Percentiles rank a stretch among this genome's conserved stretches.
Evolutionary conservation across 1,140 invertebrate species (phyloP).

Genomic region (Heliconius eleuchia): DNA sequence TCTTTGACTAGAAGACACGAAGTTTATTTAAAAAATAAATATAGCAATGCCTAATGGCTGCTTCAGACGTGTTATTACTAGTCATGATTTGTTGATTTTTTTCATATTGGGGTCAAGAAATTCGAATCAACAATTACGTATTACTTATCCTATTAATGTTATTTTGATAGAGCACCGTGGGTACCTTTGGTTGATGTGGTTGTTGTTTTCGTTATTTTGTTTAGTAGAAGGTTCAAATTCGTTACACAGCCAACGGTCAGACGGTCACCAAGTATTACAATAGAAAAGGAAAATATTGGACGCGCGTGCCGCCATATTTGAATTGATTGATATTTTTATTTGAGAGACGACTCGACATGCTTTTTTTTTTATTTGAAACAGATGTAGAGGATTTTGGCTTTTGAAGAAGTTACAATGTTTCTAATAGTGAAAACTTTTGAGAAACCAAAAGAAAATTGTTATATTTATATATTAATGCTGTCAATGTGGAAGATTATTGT

Average conservation of each 20-base stretch:
- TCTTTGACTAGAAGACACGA: constrained; percentile 17
- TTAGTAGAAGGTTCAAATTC: constrained; percentile 16
- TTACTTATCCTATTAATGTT: constrained; percentile 39
- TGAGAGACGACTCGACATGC: constrained; percentile 31
- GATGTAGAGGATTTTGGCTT: constrained; percentile 3
- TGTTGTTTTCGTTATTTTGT: constrained; percentile 13
- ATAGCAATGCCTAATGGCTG: constrained; percentile 30
- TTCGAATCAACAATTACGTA: constrained; percentile 31
- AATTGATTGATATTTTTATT: constrained; percentile 37
- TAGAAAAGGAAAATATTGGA: constrained; percentile 16
- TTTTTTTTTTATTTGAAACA: constrained; percentile 28
- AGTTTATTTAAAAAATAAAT: constrained; percentile 29
- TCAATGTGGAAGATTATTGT: background rate
- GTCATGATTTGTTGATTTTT: constrained; percentile 36
- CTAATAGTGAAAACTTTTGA: background rate
- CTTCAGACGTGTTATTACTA: constrained; percentile 32
- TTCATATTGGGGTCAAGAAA: constrained; percentile 38
- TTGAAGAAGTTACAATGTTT: constrained; percentile 13
- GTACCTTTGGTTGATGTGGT: background rate
- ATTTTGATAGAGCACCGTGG: constrained; percentile 37
- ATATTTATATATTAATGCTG: background rate
- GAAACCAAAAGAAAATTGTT: background rate
- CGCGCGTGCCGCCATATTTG: constrained; percentile 30
- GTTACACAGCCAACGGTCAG: background rate
- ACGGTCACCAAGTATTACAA: constrained; percentile 6